Base-by-base conservation (phyloP, 2,888 invertebrate genomes). In the Tridacna crocea region DNA sequence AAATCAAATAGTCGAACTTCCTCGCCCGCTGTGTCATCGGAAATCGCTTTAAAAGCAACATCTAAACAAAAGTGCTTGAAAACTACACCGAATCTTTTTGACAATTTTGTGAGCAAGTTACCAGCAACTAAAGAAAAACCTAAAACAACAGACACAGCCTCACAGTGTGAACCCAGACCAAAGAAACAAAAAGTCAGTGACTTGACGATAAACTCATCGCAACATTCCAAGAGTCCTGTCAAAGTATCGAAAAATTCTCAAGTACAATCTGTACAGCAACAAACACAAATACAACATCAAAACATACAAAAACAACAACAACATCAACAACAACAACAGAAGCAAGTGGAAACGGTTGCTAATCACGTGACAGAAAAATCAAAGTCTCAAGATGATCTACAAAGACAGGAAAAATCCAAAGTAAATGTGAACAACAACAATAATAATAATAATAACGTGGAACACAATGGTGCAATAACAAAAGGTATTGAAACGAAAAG, bases 81-180 rank as follows among this genome's bases (percentile, higher is more conserved):
- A 27, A 66, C 48, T 17, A n/a, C 75, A 27, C 66, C 66, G 0
- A 75, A 75, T 24, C 47, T 51, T 15, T 65, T 51, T 24, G 65
- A 63, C 27, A 66, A 75, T 36, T 15, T 65, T 15, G 75, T 51
- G 8, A 72, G 61, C 24, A 63, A 55, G 51, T 15, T 70, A 70
- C 70, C 70, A 6, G 26, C 60, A 10, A 36, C 36, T 4, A 78
- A 77, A 63, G 82, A 86, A 19, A 86, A 82, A 60, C 86, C 86
- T 2, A 86, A 78, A 63, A 86, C 82, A 47, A 82, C 79, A 8
- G 86, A 86, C 60, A 84, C 86, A 2, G 86, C 86, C 36, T 86
- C 86, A 19, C 86, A 86, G 61, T 86, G 86, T 76, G 86, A 86
- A 55, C 83, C 82, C n/a, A 79, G 79, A 78, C 79, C 76, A 60